Evolutionary conservation across 2,888 invertebrate genomes (phyloP).

Genomic region (Schizaphis graminum): DNA sequence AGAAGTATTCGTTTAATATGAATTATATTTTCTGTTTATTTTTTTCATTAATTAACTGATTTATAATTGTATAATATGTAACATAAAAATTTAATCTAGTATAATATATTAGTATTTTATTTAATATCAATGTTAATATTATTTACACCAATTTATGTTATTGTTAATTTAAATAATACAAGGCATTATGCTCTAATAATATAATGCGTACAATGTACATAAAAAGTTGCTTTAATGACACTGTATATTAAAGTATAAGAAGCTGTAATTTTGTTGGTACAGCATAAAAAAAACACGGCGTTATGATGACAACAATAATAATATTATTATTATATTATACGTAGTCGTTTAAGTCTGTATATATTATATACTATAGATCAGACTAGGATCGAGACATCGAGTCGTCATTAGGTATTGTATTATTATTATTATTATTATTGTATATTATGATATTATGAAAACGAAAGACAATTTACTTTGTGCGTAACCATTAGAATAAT

Average conservation of each 20-base stretch:
- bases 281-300: neutral
- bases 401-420: constrained; percentile 12
- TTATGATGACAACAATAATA: neutral
- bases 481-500: constrained; percentile 1
- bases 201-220: neutral
- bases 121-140: neutral
- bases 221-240: neutral
- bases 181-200: too few species aligned
- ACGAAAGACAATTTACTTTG: constrained; percentile 11
- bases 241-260: neutral
- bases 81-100: neutral
- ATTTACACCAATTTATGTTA: neutral
- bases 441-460: constrained; percentile 13
- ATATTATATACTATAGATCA: neutral
- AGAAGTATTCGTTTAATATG: neutral
- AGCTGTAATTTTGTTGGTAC: neutral
- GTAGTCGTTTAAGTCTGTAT: neutral
- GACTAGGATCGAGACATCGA: neutral
- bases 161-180: neutral
- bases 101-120: neutral
- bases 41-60: neutral
- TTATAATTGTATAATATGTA: neutral
- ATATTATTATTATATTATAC: neutral
- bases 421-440: neutral
- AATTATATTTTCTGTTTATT: too few species aligned